These are phyloP conservation scores for Ooceraea biroi DNA, from an alignment of 1,140 invertebrate species.

Conservation along the genomic window DNA sequence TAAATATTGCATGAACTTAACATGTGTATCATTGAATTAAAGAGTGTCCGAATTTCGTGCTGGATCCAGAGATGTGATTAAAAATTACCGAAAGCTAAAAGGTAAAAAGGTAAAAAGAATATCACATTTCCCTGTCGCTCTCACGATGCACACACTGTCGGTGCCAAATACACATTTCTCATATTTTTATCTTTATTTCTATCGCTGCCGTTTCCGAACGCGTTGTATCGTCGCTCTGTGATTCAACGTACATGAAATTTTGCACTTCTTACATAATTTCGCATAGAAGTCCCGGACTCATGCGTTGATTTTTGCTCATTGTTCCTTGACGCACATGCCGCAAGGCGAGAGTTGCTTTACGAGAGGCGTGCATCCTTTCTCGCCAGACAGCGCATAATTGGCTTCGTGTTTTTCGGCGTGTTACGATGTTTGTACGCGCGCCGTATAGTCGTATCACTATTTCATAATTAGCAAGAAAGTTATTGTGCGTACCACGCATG, in stretches of 20 bases:
- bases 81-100: not conserved
- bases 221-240: not conserved
- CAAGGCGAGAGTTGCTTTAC: slow-evolving; percentile 64
- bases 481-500: slow-evolving; percentile 62
- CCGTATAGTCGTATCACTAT: slow-evolving; percentile 74
- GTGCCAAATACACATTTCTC: slow-evolving; percentile 13
- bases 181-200: slow-evolving; percentile 17
- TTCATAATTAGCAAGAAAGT: slow-evolving; percentile 80
- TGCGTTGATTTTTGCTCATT: slow-evolving; percentile 72
- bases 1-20: slow-evolving; percentile 3
- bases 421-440: slow-evolving; percentile 77
- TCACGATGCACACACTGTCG: not conserved
- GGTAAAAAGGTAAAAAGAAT: not conserved
- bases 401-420: slow-evolving; percentile 77
- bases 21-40: not conserved
- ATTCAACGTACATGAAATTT: slow-evolving; percentile 14
- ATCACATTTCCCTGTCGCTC: not conserved
- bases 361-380: slow-evolving; percentile 73
- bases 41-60: not conserved
- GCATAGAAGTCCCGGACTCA: slow-evolving; percentile 5
- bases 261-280: slow-evolving; percentile 61
- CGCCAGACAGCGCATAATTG: slow-evolving; percentile 74
- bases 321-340: slow-evolving; percentile 44
- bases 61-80: not conserved
- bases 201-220: not conserved